Conservation (phyloP, 2,888 invertebrate genomes). For the Cetonia aurata region DNA sequence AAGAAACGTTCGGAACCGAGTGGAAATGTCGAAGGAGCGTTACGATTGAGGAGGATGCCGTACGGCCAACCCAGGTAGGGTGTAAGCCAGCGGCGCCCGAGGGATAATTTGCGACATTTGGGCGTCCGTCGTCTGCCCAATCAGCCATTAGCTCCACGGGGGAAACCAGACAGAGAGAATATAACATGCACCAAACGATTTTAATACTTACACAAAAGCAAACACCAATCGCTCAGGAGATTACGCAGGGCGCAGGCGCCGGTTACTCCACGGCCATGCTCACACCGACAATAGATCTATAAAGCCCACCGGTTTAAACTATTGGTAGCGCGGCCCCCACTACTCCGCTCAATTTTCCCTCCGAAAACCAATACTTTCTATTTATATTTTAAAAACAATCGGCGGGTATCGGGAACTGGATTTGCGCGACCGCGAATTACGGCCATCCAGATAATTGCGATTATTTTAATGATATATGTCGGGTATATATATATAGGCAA, state of each 20-base stretch:
- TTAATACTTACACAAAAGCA: slow-evolving; percentile 44
- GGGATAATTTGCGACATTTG: slow-evolving; percentile 53
- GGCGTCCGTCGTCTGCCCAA: slow-evolving; percentile 54
- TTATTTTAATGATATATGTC: slow-evolving; percentile 14
- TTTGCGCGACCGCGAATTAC: slow-evolving; percentile 19
- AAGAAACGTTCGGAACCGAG: slow-evolving; percentile 18
- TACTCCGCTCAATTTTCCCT: slow-evolving; percentile 21
- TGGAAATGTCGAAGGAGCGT: slow-evolving; percentile 16
- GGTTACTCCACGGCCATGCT: slow-evolving; percentile 46
- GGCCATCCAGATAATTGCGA: slow-evolving; percentile 11
- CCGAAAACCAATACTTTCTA: slow-evolving; percentile 43
- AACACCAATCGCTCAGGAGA: slow-evolving; percentile 48
- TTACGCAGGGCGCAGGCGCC: slow-evolving; percentile 41
- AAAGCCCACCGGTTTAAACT: slow-evolving; percentile 43
- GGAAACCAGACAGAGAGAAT: slow-evolving; percentile 40
- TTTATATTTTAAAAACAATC: slow-evolving; percentile 36
- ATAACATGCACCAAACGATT: slow-evolving; percentile 44
- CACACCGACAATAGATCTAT: slow-evolving; percentile 47
- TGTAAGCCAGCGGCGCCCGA: slow-evolving; percentile 41
- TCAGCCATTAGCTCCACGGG: slow-evolving; percentile 54
- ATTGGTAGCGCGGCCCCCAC: slow-evolving; percentile 44
- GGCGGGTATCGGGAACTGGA: slow-evolving; percentile 1
- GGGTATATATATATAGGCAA: too few relatives aligned
- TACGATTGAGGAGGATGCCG: slow-evolving; percentile 19
- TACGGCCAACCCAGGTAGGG: slow-evolving; percentile 46